These are phyloP conservation scores for Sternotherus odoratus DNA, from an alignment of 2,797 vertebrate genomes.

Conservation along the genomic window DNA sequence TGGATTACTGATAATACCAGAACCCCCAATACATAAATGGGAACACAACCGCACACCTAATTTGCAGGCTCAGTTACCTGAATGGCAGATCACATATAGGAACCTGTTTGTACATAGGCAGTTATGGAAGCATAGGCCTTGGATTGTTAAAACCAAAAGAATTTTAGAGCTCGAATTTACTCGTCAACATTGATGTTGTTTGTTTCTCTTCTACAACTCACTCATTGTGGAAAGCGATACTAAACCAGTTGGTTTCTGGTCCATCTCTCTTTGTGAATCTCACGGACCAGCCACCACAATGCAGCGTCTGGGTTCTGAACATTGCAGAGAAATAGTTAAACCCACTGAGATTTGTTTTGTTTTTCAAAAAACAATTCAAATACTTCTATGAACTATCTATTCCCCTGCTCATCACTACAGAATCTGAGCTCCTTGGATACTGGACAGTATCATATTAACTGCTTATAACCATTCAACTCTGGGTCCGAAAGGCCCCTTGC, in stretches of 20 bases:
- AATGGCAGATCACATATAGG: fast-evolving
- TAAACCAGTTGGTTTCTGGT: fast-evolving
- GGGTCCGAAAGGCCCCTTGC: neutral
- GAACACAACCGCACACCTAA: neutral
- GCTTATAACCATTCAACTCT: neutral
- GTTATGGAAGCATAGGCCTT: neutral
- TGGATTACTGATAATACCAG: neutral
- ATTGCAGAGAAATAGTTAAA: neutral
- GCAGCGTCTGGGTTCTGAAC: neutral
- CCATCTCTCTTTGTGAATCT: neutral
- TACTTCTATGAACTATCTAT: neutral
- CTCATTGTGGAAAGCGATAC: neutral
- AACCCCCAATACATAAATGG: fast-evolving
- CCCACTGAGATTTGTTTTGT: neutral
- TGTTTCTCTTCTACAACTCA: neutral
- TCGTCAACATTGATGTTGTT: fast-evolving
- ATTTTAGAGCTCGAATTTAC: neutral
- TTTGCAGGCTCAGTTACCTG: neutral
- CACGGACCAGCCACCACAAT: fast-evolving
- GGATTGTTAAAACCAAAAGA: neutral
- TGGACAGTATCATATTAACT: fast-evolving
- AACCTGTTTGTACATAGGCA: fast-evolving
- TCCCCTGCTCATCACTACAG: neutral
- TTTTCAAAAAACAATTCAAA: neutral
- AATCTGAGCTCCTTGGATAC: neutral